Evolutionary conservation across 2,113 vertebrate species (phyloP).

Genomic region (Notechis scutatus): DNA sequence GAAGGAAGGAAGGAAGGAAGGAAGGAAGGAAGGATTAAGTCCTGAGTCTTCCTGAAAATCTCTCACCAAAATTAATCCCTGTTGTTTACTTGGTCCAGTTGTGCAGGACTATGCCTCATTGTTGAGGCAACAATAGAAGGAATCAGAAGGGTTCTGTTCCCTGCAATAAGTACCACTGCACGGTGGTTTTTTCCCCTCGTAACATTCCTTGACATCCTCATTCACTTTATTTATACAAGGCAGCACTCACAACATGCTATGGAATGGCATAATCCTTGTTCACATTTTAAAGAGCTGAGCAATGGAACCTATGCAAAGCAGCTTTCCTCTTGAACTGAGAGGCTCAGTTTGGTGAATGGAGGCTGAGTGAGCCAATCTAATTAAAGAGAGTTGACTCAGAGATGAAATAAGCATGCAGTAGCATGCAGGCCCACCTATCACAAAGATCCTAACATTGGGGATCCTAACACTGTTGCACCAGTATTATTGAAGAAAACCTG

Average conservation of each 20-base stretch:
- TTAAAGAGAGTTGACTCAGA: background rate
- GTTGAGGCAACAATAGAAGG: background rate
- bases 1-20: background rate
- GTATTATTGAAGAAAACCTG: constrained; percentile 20
- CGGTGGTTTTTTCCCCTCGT: no score
- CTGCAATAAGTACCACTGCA: background rate
- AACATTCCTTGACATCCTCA: background rate
- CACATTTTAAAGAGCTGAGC: background rate
- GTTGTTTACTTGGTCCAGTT: background rate
- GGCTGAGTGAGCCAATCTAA: background rate
- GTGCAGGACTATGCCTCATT: background rate
- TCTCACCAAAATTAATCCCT: background rate
- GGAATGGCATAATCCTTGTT: background rate
- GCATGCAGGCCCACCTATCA: background rate
- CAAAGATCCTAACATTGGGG: background rate
- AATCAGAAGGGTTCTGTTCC: background rate
- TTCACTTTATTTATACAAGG: background rate
- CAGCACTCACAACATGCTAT: background rate
- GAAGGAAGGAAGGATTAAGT: background rate
- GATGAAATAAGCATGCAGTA: background rate
- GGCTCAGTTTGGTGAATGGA: background rate
- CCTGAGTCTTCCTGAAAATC: background rate
- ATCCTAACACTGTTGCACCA: background rate
- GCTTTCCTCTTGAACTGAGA: background rate
- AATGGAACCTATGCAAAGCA: background rate